Percentiles rank a stretch among this genome's conserved stretches.
These are phyloP conservation scores for Aethes cnicana DNA, from an alignment of 2,888 invertebrate genomes.

Conservation along the genomic window DNA sequence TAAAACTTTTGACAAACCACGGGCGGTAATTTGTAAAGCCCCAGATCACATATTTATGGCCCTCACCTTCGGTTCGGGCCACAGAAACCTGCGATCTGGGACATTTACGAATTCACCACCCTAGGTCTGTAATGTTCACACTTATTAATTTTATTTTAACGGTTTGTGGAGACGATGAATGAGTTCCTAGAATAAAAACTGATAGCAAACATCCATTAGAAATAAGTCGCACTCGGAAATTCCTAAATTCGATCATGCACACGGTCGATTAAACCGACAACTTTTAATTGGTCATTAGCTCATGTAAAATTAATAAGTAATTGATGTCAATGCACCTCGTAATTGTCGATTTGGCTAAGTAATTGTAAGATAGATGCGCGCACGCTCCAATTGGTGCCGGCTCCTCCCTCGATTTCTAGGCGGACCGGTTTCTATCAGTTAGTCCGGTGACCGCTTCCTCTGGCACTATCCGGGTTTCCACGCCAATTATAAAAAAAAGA, in stretches of 20 bases:
- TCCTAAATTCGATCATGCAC: background rate
- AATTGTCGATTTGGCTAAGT: slow-evolving; percentile 33
- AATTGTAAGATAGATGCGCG: slow-evolving; percentile 36
- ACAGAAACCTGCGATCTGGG: too few species aligned
- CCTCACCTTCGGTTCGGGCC: too few species aligned
- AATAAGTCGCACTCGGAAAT: too few species aligned
- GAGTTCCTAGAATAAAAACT: too few species aligned
- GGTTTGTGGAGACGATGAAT: too few species aligned
- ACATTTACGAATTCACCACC: too few species aligned
- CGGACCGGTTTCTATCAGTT: slow-evolving; percentile 47
- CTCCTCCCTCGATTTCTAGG: slow-evolving; percentile 55
- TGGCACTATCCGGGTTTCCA: slow-evolving; percentile 20
- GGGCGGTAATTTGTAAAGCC: too few species aligned
- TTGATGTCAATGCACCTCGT: slow-evolving; percentile 27
- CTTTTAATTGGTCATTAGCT: background rate
- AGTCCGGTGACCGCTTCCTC: slow-evolving; percentile 32
- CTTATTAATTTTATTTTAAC: too few species aligned
- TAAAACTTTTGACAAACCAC: too few species aligned
- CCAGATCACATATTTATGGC: too few species aligned
- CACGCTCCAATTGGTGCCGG: slow-evolving; percentile 53
- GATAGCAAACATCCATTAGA: too few species aligned
- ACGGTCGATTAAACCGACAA: background rate
- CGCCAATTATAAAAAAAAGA: background rate
- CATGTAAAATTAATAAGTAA: slow-evolving; percentile 2
- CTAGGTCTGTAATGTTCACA: too few species aligned